Conservation (phyloP, 2,888 invertebrate genomes). For the Erebia palarica region DNA sequence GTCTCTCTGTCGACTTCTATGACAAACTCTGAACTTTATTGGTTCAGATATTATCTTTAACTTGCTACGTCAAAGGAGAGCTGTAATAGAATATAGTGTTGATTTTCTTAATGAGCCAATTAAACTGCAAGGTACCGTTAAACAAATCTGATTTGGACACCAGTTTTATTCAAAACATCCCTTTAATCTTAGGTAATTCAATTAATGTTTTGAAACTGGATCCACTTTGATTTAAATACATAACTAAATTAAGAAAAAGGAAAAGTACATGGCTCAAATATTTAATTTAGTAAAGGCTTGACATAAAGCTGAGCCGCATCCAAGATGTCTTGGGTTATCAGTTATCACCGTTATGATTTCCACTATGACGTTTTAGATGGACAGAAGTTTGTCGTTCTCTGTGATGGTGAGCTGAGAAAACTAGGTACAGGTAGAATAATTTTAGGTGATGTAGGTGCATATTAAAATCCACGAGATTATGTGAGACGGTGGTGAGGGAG, state of each 20-base stretch:
- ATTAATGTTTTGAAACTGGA: not conserved
- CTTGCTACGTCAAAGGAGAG: not conserved
- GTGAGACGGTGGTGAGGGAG: no score
- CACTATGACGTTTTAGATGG: no score
- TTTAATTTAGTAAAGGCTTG: no score
- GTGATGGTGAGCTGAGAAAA: no score
- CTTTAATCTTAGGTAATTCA: conserved; percentile 17
- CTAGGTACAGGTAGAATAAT: no score
- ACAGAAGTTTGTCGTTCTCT: no score
- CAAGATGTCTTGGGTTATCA: no score
- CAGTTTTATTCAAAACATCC: conserved; percentile 1
- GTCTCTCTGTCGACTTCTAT: not conserved
- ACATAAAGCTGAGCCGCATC: no score
- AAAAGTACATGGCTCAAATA: not conserved
- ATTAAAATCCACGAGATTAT: no score
- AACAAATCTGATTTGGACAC: not conserved
- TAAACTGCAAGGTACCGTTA: conserved; percentile 5
- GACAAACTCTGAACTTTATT: not conserved
- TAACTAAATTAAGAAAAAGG: no score
- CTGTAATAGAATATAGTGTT: conserved; percentile 27
- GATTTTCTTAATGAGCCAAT: conserved; percentile 33
- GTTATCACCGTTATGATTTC: no score
- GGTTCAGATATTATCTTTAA: conserved; percentile 3
- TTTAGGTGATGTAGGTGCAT: no score
- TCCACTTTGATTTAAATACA: conserved; percentile 12